Evolutionary conservation across 1,140 invertebrate species (phyloP).

Genomic region (Pteromalus puparum): DNA sequence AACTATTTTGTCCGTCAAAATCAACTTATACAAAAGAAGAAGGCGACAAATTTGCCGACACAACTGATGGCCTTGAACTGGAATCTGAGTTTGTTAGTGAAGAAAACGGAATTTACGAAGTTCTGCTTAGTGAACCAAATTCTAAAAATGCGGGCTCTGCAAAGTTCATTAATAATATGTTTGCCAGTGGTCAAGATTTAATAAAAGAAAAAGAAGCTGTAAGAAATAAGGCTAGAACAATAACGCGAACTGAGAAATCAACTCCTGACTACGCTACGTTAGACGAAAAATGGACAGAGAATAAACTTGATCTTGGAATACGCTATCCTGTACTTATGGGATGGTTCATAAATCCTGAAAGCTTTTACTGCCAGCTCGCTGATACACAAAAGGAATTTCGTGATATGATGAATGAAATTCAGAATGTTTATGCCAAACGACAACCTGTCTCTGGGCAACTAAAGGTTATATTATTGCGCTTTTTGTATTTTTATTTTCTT

Average conservation of each 20-base stretch:
- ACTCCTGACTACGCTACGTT: conserved; percentile 66
- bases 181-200: conserved; percentile 59
- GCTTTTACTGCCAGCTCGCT: conserved; percentile 81
- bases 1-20: conserved; percentile 62
- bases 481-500: conserved; percentile 27
- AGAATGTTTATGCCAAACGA: conserved; percentile 78
- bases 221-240: conserved; percentile 35
- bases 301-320: conserved; percentile 60
- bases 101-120: conserved; percentile 63
- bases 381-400: conserved; percentile 75
- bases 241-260: neutral
- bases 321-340: conserved; percentile 74
- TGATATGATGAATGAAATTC: conserved; percentile 82
- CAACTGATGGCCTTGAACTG: conserved; percentile 56
- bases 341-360: conserved; percentile 81
- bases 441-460: conserved; percentile 65
- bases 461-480: conserved; percentile 58
- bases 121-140: conserved; percentile 61
- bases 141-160: conserved; percentile 46
- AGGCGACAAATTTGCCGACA: conserved; percentile 55
- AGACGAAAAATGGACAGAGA: conserved; percentile 67
- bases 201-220: conserved; percentile 55
- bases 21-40: conserved; percentile 56
- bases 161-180: conserved; percentile 67
- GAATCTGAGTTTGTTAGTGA: conserved; percentile 66